Evolutionary conservation across 2,888 invertebrate genomes (phyloP), one percentile per base, ranked within the genome.

Genomic region (Zelleria hepariella): DNA sequence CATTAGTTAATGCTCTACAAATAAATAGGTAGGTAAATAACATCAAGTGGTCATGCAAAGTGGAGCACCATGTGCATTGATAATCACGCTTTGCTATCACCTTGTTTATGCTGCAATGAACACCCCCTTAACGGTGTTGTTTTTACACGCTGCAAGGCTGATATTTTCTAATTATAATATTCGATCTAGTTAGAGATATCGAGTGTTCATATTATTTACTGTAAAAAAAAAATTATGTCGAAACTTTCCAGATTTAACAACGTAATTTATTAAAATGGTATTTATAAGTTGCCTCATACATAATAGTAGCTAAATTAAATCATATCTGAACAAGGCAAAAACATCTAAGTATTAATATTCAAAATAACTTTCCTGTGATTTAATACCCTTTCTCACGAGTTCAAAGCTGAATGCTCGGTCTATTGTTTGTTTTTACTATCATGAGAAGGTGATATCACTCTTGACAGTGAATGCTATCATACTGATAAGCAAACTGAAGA

Each of bases 391-490:
- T n/a, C n/a, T n/a, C n/a, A n/a, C n/a, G n/a, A n/a, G n/a, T n/a
- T n/a, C n/a, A n/a, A n/a, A n/a, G n/a, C n/a, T n/a, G n/a, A n/a
- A 42, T 42, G 15, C 20, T 21, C 20, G 51, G 1, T 51, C 51
- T 51, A 10, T 51, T 51, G 18, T 10, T 25, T 27, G 20, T 42
- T 27, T 32, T 53, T 23, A 23, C 32, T 55, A 53, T 53, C 18
- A 55, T 1, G 21, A 55, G 55, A 55, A 15, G 10, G n/a, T 27
- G 32, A 21, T 55, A 55, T 55, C 55, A 42, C 15, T n/a, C 32
- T 26, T 55, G 55, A 55, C 55, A 55, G 32, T 55, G 55, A 27
- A 27, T 55, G 55, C 18, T 55, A 55, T 32, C 55, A 32, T 27
- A 32, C 32, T 53, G 53, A 53, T 53, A 53, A 53, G 53, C 2